Percentiles rank a stretch among this genome's conserved stretches.
Conservation (phyloP, 1,140 invertebrate genomes). For the Aphelinus certus region DNA sequence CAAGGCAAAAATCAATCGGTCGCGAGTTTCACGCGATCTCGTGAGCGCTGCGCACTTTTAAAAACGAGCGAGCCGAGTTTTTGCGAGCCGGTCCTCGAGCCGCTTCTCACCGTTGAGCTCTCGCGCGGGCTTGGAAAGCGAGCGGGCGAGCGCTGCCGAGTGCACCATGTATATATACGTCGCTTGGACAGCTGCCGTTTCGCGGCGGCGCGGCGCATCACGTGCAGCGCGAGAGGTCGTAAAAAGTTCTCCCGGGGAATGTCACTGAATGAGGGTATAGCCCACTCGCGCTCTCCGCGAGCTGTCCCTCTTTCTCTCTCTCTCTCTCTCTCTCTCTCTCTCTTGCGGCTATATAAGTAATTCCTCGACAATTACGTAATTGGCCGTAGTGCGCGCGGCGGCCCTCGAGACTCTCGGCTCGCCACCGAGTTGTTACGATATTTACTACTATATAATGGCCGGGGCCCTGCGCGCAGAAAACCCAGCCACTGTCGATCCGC, state of each 20-base stretch:
- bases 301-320: neutral
- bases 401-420: slow-evolving; percentile 2
- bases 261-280: neutral
- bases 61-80: too few species aligned
- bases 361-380: slow-evolving; percentile 67
- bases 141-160: too few species aligned
- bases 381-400: slow-evolving; percentile 54
- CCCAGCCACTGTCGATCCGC: too few species aligned
- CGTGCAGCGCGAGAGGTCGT: neutral
- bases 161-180: neutral
- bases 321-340: slow-evolving; percentile 18
- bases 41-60: too few species aligned
- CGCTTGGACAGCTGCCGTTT: slow-evolving; percentile 28
- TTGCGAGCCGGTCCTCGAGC: too few species aligned
- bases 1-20: too few species aligned
- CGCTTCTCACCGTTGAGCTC: too few species aligned
- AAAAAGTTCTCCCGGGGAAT: slow-evolving; percentile 3
- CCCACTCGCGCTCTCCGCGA: neutral
- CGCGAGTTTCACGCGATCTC: too few species aligned
- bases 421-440: slow-evolving; percentile 62
- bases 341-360: slow-evolving; percentile 61
- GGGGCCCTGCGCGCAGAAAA: slow-evolving; percentile 25
- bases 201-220: neutral
- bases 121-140: too few species aligned
- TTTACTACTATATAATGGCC: slow-evolving; percentile 67